Percentiles rank a stretch among this genome's conserved stretches.
These are phyloP conservation scores for Platycnemis pennipes DNA, from an alignment of 2,888 invertebrate genomes.

Conservation along the genomic window DNA sequence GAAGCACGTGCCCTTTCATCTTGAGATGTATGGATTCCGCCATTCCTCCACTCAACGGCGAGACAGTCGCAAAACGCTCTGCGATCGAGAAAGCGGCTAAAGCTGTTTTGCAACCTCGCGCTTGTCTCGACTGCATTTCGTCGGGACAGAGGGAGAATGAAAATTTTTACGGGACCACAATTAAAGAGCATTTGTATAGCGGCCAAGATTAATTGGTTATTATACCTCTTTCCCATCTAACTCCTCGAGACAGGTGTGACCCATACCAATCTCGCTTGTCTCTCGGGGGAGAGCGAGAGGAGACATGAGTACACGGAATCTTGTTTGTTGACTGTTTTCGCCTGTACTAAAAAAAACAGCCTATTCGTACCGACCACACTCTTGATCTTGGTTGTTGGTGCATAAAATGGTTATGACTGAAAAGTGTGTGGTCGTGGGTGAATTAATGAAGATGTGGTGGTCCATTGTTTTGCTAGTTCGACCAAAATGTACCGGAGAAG, in stretches of 20 bases:
- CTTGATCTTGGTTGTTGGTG: background rate
- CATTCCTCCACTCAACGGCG: background rate
- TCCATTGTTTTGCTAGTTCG: constrained; percentile 36
- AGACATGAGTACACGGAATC: background rate
- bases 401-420: background rate
- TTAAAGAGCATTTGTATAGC: background rate
- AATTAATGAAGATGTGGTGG: background rate
- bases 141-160: background rate
- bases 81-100: background rate
- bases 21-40: background rate
- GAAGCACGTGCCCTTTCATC: background rate
- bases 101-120: background rate
- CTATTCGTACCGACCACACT: background rate
- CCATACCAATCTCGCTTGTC: background rate
- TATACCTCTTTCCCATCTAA: background rate
- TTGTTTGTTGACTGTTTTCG: background rate
- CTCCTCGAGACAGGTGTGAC: background rate
- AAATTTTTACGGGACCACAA: background rate
- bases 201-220: background rate
- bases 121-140: background rate
- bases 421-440: background rate
- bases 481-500: constrained; percentile 37
- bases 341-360: background rate
- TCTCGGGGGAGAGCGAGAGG: background rate
- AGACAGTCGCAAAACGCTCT: background rate